Conservation (phyloP, 2,797 vertebrate species). For the Onychomys leucogaster region DNA sequence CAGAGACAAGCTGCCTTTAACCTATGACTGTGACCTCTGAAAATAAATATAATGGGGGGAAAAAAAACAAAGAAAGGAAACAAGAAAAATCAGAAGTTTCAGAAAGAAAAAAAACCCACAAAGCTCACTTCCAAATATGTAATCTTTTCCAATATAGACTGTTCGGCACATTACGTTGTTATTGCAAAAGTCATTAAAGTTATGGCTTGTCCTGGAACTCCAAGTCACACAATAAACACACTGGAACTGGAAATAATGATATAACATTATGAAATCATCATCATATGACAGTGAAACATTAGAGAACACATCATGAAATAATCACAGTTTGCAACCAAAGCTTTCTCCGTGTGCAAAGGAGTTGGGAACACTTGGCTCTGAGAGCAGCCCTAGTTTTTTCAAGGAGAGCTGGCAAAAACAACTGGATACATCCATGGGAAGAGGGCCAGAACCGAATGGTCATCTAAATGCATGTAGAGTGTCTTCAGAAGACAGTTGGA, state of each 20-base stretch:
- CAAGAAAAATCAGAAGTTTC: not conserved
- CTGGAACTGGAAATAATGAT: slow-evolving; percentile 66
- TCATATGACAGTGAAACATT: slow-evolving; percentile 56
- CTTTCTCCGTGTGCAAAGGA: slow-evolving; percentile 33
- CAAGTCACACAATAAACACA: slow-evolving; percentile 60
- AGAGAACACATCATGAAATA: slow-evolving; percentile 65
- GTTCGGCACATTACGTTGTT: slow-evolving; percentile 1
- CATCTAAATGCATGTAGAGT: not conserved
- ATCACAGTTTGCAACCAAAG: slow-evolving; percentile 56
- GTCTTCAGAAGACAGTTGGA: slow-evolving; percentile 36
- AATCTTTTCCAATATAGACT: not conserved
- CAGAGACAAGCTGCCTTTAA: slow-evolving; percentile 27
- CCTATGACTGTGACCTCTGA: not conserved
- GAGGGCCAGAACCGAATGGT: not conserved
- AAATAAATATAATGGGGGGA: slow-evolving; percentile 19
- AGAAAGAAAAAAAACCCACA: not conserved
- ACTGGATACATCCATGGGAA: not conserved
- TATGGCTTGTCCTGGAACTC: slow-evolving; percentile 50
- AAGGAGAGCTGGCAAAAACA: slow-evolving; percentile 26
- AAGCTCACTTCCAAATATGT: slow-evolving; percentile 17
- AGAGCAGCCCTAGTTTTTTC: not conserved
- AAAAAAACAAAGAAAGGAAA: slow-evolving; percentile 54
- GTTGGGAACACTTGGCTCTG: not conserved
- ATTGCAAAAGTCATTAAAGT: slow-evolving; percentile 57
- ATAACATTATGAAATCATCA: slow-evolving; percentile 68